Evolutionary conservation across 2,797 vertebrate genomes (phyloP), one percentile per base, ranked within the genome.

Genomic region (Gymnothorax reevesii): DNA sequence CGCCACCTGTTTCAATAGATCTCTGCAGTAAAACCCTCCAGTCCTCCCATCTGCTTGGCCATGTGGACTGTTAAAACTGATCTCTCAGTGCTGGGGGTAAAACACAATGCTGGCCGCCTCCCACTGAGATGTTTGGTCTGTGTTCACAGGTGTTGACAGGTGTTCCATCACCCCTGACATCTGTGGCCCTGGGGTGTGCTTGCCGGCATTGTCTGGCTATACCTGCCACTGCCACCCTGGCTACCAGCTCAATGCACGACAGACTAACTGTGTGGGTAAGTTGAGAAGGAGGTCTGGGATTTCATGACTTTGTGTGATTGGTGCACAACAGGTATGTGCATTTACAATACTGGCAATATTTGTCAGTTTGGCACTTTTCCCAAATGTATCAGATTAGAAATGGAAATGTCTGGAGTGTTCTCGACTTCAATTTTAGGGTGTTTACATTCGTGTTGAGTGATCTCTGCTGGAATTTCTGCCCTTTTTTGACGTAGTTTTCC

Each of bases 211-310:
- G 2, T 96, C 94, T 0, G 97, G 97, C 83, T 97, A 98, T 92
- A 97, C 93, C 89, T 99, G 98, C 88, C 64, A 94, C 86, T 99
- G 98, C 83, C 95, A 95, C 84, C 92, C 93, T 0, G 98, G 98
- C 86, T 99, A 97, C 91, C 94, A 83, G 7, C 93, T 97, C 90
- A 96, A 96, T 57, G 89, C 94, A 6, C 94, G 96, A 84, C 97
- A 89, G 91, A 97, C 94, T 89, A 96, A 88, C 91, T 99, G 98
- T 90, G 95, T 95, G 0, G 98, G 98, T 98, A 94, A 93, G 89
- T 85, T 7, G 3, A 10, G 60, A 8, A 64, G 22, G 73, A 55
- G 52, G 71, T 9, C 57, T 71, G 75, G 27, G 27, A 79, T 83
- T 84, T 33, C 54, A 55, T 59, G 52, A 57, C 49, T 27, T 5